phyloP scores from a whole-genome alignment of 92 coral and sea anemone genomes.

The Phymanthus crucifer region DNA sequence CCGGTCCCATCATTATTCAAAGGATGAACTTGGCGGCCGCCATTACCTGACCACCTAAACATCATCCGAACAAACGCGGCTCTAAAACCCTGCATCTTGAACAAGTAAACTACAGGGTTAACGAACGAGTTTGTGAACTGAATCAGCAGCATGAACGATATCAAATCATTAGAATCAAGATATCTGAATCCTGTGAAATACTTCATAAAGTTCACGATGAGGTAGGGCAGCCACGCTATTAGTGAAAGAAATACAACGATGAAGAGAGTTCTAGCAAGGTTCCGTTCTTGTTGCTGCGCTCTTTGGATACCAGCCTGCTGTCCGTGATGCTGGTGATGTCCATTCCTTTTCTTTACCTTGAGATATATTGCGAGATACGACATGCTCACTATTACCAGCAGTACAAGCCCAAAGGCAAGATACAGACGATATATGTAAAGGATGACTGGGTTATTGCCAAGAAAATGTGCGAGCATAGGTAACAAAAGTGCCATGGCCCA shows the following conservation, averaged over 20 bases:
- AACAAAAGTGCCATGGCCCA: not conserved
- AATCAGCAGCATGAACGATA: not conserved
- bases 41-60: not conserved
- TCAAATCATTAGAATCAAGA: not conserved
- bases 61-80: not conserved
- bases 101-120: constrained; percentile 13
- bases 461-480: not conserved
- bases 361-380: not conserved
- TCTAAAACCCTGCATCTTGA: constrained; percentile 19
- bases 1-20: not conserved
- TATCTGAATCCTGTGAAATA: not conserved
- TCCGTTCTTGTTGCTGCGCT: not conserved
- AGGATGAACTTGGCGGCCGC: not conserved
- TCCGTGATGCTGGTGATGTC: not conserved
- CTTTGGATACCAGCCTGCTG: not conserved
- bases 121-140: constrained; percentile 9
- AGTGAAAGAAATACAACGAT: not conserved
- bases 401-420: not conserved
- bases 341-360: not conserved
- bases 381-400: not conserved
- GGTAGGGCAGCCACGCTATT: not conserved
- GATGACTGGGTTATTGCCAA: not conserved
- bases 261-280: not conserved
- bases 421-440: not conserved
- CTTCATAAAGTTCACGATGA: not conserved